Conservation (phyloP, 1,140 invertebrate genomes). For the Lutraria rhynchaena region DNA sequence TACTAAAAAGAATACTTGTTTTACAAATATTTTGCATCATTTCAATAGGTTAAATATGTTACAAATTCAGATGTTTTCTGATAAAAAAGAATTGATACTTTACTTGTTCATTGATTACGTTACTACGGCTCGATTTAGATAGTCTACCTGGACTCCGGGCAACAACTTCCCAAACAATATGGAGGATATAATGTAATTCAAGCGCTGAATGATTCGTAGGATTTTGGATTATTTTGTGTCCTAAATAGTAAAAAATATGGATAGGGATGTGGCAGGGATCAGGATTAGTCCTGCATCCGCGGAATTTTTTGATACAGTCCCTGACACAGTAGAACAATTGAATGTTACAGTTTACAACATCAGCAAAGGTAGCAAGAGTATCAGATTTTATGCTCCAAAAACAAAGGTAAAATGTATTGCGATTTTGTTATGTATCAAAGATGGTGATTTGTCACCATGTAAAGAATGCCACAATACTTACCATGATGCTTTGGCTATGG, state of each 20-base stretch:
- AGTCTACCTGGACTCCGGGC: conserved; percentile 62
- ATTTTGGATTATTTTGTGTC: conserved; percentile 25
- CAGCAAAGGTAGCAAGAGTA: conserved; percentile 76
- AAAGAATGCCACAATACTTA: too few species aligned
- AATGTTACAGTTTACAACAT: conserved; percentile 80
- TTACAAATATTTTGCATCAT: too few species aligned
- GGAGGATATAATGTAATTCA: conserved; percentile 57
- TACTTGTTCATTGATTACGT: background rate
- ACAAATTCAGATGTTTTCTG: too few species aligned
- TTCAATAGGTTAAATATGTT: too few species aligned
- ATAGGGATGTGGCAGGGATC: conserved; percentile 78
- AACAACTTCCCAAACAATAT: conserved; percentile 75
- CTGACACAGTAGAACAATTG: conserved; percentile 70
- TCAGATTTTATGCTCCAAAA: conserved; percentile 80
- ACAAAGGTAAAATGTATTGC: conserved; percentile 78
- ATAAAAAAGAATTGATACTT: too few species aligned
- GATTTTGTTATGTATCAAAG: too few species aligned
- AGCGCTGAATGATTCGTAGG: conserved; percentile 2
- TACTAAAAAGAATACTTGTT: too few species aligned
- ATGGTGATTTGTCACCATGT: too few species aligned
- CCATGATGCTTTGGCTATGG: too few species aligned
- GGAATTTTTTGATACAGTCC: conserved; percentile 77
- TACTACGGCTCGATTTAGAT: conserved; percentile 4
- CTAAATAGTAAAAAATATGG: conserved; percentile 67
- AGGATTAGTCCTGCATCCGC: conserved; percentile 76